Evolutionary conservation across 2,797 vertebrate genomes (phyloP).

Genomic region (Phyllotis vaccarum): DNA sequence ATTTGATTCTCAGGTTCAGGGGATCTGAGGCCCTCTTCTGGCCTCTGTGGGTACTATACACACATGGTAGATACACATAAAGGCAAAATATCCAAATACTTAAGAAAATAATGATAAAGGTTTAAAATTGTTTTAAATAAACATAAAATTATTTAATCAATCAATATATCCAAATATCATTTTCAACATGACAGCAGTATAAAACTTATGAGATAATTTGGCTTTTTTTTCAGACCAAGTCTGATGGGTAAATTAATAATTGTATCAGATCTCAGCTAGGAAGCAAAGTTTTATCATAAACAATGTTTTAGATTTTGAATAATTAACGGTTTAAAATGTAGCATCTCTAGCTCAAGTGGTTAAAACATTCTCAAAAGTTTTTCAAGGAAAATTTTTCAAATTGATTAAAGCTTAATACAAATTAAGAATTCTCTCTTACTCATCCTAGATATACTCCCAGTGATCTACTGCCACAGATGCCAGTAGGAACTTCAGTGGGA

Average conservation of each 20-base stretch:
- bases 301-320: constrained; percentile 42
- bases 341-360: constrained; percentile 16
- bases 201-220: constrained; percentile 47
- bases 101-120: neutral
- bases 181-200: constrained; percentile 44
- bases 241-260: constrained; percentile 25
- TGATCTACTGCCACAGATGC: neutral
- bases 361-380: constrained; percentile 50
- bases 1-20: neutral
- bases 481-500: neutral
- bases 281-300: constrained; percentile 46
- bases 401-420: constrained; percentile 49
- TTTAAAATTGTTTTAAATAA: constrained; percentile 21
- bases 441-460: constrained; percentile 33
- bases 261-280: constrained; percentile 15
- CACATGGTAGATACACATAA: neutral
- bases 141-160: constrained; percentile 48
- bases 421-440: constrained; percentile 2
- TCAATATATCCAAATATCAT: constrained; percentile 33
- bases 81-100: neutral
- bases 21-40: neutral
- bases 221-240: constrained; percentile 37
- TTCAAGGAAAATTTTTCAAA: constrained; percentile 38
- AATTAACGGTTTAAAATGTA: constrained; percentile 62
- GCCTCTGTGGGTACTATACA: neutral